Evolutionary conservation across 2,113 vertebrate species (phyloP).

Genomic region (Nerophis ophidion): DNA sequence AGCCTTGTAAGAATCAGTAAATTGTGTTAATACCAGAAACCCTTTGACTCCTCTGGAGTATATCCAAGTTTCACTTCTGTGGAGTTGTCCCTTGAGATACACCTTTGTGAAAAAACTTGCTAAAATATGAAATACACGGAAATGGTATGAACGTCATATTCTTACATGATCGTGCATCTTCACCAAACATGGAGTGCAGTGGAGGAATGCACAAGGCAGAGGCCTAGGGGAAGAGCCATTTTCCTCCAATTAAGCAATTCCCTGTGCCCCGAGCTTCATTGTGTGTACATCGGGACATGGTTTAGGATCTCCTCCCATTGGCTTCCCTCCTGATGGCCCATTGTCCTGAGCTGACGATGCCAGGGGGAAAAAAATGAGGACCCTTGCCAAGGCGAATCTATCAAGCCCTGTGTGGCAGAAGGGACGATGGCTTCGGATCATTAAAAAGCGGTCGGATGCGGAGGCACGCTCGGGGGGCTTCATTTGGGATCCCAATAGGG

Average conservation of each 20-base stretch:
- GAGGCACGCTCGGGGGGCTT: conserved; percentile 40
- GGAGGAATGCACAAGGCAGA: conserved; percentile 42
- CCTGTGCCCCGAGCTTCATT: conserved; percentile 64
- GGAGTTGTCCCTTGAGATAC: no score
- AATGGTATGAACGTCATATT: no score
- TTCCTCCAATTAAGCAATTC: conserved; percentile 73
- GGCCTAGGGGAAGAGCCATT: conserved; percentile 59
- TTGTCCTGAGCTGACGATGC: conserved; percentile 57
- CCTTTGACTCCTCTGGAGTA: no score
- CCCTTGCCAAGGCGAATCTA: conserved; percentile 61
- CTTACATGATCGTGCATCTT: no score
- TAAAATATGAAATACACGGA: no score
- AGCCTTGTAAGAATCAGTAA: no score
- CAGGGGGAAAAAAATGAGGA: conserved; percentile 49
- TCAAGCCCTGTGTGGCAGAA: conserved; percentile 46
- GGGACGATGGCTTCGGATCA: conserved; percentile 54
- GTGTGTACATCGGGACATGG: conserved; percentile 57
- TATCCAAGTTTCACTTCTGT: no score
- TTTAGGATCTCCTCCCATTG: conserved; percentile 60
- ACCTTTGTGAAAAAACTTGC: no score
- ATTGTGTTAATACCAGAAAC: no score
- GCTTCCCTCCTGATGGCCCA: conserved; percentile 59
- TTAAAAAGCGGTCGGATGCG: conserved; percentile 54
- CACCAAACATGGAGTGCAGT: conserved; percentile 13
- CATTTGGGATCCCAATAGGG: conserved; percentile 3